Evolutionary conservation across 1,140 invertebrate species (phyloP).

Genomic region (Daktulosphaira vitifoliae): DNA sequence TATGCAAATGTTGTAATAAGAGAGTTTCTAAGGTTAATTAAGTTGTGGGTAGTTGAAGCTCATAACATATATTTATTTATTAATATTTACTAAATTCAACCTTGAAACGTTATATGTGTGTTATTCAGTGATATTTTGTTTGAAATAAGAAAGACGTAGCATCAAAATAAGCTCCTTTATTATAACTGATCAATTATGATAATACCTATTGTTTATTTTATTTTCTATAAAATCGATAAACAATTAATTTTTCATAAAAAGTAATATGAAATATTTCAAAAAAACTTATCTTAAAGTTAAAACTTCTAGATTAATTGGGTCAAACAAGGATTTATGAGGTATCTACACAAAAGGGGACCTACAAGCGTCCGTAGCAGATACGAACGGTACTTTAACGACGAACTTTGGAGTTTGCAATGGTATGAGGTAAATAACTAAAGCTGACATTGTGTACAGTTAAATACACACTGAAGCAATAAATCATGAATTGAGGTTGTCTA

Average conservation of each 20-base stretch:
- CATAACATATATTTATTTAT: too few relatives aligned
- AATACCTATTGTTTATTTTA: not conserved
- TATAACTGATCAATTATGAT: too few relatives aligned
- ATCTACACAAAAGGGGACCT: constrained; percentile 30
- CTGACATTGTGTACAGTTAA: not conserved
- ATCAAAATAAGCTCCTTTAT: too few relatives aligned
- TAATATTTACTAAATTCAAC: too few relatives aligned
- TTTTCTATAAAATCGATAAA: not conserved
- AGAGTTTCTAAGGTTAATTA: too few relatives aligned
- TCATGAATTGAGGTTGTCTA: not conserved
- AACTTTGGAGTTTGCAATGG: constrained; percentile 80
- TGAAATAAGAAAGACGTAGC: too few relatives aligned
- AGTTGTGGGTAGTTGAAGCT: too few relatives aligned
- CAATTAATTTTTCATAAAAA: not conserved
- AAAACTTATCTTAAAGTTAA: not conserved
- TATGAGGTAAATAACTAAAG: constrained; percentile 64
- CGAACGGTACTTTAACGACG: constrained; percentile 62
- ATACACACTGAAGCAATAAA: not conserved
- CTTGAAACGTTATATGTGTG: too few relatives aligned
- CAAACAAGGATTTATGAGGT: constrained; percentile 32
- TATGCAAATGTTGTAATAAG: too few relatives aligned
- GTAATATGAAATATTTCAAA: not conserved
- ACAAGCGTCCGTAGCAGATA: constrained; percentile 34
- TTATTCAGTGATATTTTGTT: too few relatives aligned
- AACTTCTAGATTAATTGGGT: constrained; percentile 34